Conservation (phyloP, 2,797 vertebrate genomes). For the Macroramphosus scolopax region DNA sequence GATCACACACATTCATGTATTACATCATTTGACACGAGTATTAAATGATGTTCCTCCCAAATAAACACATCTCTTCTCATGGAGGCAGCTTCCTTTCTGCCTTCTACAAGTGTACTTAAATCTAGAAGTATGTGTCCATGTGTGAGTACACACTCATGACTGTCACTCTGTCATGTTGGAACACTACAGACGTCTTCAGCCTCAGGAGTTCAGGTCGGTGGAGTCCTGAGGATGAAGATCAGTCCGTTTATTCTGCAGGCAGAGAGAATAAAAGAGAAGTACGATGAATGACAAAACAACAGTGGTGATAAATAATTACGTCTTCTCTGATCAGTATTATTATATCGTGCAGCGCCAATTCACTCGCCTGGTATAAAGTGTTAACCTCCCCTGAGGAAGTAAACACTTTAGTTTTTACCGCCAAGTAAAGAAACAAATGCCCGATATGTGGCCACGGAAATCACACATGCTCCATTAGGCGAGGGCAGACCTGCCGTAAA, state of each 20-base stretch:
- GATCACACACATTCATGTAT: not conserved
- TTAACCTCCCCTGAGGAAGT: slow-evolving; percentile 26
- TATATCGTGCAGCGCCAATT: not conserved
- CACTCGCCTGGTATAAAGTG: no score
- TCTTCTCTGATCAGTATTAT: not conserved
- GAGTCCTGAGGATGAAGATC: slow-evolving; percentile 6
- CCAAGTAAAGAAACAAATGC: slow-evolving; percentile 55
- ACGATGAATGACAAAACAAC: not conserved
- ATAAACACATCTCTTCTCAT: no score
- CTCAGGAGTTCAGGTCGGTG: slow-evolving; percentile 1
- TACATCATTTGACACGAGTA: no score
- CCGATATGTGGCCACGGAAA: slow-evolving; percentile 56
- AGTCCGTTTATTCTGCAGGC: slow-evolving; percentile 7
- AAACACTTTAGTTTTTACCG: slow-evolving; percentile 45
- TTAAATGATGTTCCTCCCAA: no score
- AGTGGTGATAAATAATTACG: not conserved
- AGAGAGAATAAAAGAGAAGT: not conserved
- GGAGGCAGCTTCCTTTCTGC: no score
- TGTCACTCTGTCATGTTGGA: not conserved
- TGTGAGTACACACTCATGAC: not conserved
- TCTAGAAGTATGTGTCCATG: not conserved
- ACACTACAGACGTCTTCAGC: not conserved
- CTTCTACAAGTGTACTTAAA: no score
- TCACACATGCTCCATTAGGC: slow-evolving; percentile 60
- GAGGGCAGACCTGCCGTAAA: slow-evolving; percentile 19